Evolutionary conservation across 2,888 invertebrate genomes (phyloP).

Genomic region (Lithosia quadra): DNA sequence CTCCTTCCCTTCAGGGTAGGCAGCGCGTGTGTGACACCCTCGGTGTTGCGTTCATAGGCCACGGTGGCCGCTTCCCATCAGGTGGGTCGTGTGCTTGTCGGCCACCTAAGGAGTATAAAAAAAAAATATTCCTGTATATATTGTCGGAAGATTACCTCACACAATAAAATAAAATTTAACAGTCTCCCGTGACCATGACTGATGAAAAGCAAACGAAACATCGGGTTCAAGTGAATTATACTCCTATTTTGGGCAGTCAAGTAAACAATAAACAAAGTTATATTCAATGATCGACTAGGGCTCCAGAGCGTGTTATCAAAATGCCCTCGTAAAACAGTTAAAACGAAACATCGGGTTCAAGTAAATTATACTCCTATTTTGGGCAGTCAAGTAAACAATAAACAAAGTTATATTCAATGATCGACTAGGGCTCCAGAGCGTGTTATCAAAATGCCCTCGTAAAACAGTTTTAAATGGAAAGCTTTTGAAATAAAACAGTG

Average conservation of each 20-base stretch:
- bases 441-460: constrained; percentile 1
- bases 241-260: background rate
- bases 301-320: background rate
- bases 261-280: background rate
- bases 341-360: too few species aligned
- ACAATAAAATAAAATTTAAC: too few species aligned
- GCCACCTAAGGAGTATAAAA: too few species aligned
- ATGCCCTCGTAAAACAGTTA: background rate
- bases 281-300: background rate
- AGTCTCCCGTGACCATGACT: too few species aligned
- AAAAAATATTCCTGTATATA: too few species aligned
- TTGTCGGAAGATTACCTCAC: too few species aligned
- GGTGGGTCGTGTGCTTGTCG: too few species aligned
- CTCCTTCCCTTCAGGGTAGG: too few species aligned
- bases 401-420: constrained; percentile 2
- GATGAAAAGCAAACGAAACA: too few species aligned
- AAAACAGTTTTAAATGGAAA: constrained; percentile 5
- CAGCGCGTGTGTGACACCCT: too few species aligned
- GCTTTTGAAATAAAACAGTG: constrained; percentile 2
- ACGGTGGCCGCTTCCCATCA: too few species aligned
- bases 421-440: background rate
- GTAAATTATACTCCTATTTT: background rate
- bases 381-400: background rate
- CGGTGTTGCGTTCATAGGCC: too few species aligned
- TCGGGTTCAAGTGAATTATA: background rate